Base-by-base conservation (phyloP, 1,140 invertebrate species). In the Zaprionus nigranus region DNA sequence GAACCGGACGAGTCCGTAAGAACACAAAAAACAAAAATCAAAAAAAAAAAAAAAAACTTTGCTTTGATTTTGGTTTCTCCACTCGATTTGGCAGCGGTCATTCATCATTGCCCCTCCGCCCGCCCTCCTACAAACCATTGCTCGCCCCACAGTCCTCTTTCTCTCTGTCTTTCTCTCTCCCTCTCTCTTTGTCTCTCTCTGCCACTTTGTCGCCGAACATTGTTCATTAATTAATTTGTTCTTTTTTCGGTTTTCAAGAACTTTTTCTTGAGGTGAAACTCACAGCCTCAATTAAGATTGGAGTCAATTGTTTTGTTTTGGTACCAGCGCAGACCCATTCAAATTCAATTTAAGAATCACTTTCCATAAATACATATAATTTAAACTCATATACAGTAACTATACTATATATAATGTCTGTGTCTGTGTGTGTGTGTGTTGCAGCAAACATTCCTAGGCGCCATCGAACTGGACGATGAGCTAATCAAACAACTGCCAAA, bases 401-500 rank as follows among this genome's bases (percentile, higher is more conserved):
- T 34, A 49, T 46, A 64, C 20, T 43, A 49, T 49, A n/a, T 5
- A 64, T 53, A 28, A 13, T 58, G 28, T 9, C 26, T 26, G n/a
- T 30, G 30, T 59, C 5, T 65, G 28, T 62, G 30, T 54, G 40
- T 22, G 20, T 54, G 38, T 70, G 20, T 11, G 3, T 43, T 75
- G 12, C 72, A 75, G 73, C 73, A 75, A 85, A 92, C 90, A 92
- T 92, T 92, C 87, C 87, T 92, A 79, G 90, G 84, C 76, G 76
- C 85, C 66, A 82, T 81, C 64, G 92, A 92, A 80, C 76, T 92
- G 64, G 97, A 98, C 93, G 97, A 98, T 91, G 95, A 96, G 93
- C 98, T 99, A 90, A 99, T 99, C 93, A 98, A 97, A 93, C 99
- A 98, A 95, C 95, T 99, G 92, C 98, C 98, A 78, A 98, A 98